Percentiles rank a stretch among this genome's conserved stretches.
These are phyloP conservation scores for Diprion similis DNA, from an alignment of 1,140 invertebrate genomes.

Conservation along the genomic window DNA sequence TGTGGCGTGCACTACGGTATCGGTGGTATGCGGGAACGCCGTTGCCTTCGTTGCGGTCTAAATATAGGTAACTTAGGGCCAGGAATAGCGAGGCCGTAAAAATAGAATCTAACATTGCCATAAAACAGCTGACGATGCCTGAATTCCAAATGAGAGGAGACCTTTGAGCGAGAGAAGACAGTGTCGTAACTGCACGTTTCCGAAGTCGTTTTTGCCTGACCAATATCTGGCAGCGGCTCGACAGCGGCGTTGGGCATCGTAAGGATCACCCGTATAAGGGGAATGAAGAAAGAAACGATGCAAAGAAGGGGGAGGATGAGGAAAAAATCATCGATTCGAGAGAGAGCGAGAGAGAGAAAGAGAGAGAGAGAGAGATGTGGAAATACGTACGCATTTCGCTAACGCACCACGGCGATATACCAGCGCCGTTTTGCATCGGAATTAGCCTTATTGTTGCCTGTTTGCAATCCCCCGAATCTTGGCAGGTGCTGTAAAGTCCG, in stretches of 20 bases:
- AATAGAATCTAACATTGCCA: not conserved
- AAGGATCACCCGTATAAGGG: too few relatives aligned
- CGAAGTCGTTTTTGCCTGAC: not conserved
- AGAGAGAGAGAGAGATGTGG: too few relatives aligned
- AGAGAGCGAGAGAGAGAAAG: too few relatives aligned
- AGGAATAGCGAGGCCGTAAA: not conserved
- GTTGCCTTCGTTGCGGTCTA: not conserved
- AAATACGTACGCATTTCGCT: too few relatives aligned
- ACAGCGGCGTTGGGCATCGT: too few relatives aligned
- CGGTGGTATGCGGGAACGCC: not conserved
- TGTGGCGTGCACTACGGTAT: too few relatives aligned
- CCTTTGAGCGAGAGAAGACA: not conserved
- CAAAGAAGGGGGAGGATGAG: too few relatives aligned
- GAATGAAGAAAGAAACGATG: too few relatives aligned
- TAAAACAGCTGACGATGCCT: not conserved
- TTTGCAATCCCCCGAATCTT: conserved; percentile 43
- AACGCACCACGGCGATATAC: not conserved
- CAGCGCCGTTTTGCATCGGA: conserved; percentile 46
- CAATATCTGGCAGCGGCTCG: too few relatives aligned
- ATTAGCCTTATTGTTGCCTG: conserved; percentile 51
- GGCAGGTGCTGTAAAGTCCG: conserved; percentile 49
- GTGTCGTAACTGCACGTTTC: not conserved
- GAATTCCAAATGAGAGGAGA: not conserved
- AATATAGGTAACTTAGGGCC: not conserved
- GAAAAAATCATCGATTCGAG: too few relatives aligned